Base-by-base conservation (phyloP, 2,888 invertebrate genomes). In the Andrena minutula region DNA sequence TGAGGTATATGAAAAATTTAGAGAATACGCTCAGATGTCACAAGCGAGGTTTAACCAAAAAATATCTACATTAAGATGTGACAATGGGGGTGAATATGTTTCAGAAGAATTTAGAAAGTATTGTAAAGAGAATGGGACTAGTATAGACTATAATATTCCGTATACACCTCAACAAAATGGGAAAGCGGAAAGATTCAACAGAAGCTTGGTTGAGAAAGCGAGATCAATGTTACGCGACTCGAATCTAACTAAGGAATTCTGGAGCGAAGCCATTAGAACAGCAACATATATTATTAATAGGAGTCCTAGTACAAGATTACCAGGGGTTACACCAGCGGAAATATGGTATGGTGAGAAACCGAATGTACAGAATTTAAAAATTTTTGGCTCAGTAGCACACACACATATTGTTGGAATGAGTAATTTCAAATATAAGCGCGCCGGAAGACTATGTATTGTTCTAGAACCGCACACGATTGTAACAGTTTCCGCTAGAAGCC, bases 131-230 rank as follows among this genome's bases (percentile, higher is more conserved):
- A 51, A 66, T 28, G 66, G 51, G 2, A 66, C 28, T 0, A 49
- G 6, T 7, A 47, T 60, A 16, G 35, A 69, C 0, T 69, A 69
- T 23, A 69, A 30, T 12, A 8, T 69, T 23, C 56, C 69, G 0
- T 69, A 69, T 16, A 69, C 69, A 0, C 69, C 69, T 16, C 53
- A 69, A 20, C 53, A 53, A 1, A 69, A 69, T 35, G 69, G 69
- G 7, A 69, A 69, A 7, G 53, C 69, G 5, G 69, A 69, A 6
- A 16, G 69, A 8, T 53, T 69, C 30, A 69, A 69, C 56, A 23
- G 56, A 12, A 69, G 32, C 20, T 7, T 69, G 12, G 10, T 30
- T 6, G 53, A 69, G 4, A 69, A 28, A 23, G 35, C 53, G 0
- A 69, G 69, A 20, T 26, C 69, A 32, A 51, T 69, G 32, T 32